Base-by-base conservation (phyloP, 2,113 vertebrate species). In the Dasyurus viverrinus region DNA sequence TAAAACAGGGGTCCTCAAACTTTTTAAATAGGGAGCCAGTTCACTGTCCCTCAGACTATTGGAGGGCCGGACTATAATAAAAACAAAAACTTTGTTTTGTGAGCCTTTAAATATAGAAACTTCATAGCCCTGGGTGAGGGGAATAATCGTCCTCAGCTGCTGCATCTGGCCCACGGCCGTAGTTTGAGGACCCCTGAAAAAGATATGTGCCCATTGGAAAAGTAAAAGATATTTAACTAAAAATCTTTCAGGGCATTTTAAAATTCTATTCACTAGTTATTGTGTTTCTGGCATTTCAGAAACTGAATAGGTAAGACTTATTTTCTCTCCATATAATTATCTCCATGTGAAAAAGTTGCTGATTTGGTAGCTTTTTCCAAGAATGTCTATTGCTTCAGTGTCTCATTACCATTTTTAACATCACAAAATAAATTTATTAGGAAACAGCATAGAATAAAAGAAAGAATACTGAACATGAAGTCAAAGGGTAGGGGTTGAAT, bases 321-420 rank as follows among this genome's bases (percentile, higher is more conserved):
- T 91, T 89, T 89, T 94, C 46, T 94, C 30, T 36, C 46, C 50
- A 2, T 94, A 48, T 25, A 50, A 42, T 94, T 54, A 50, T 91
- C 47, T 30, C 50, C 53, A 12, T 54, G 42, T 52, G 27, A 92
- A 89, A 48, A 91, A 54, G 48, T 50, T 42, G 27, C 46, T 24
- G 22, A 36, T 68, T 30, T 12, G 30, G 57, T 36, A 12, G 46
- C 89, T 42, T 9, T 36, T 47, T 76, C 42, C 25, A 55, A 94
- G 30, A 54, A 42, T n/a, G 0, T 27, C 27, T 54, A 8, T 24
- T 89, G 12, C 46, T 36, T 47, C 36, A 42, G 6, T 36, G 90
- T 10, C 25, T 57, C 55, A 94, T 53, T 26, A n/a, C 22, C n/a
- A 53, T 26, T 12, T 54, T 89, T 89, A 25, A 25, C 54, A 46